Conservation (phyloP, 2,113 vertebrate species). For the Hyaena hyaena region DNA sequence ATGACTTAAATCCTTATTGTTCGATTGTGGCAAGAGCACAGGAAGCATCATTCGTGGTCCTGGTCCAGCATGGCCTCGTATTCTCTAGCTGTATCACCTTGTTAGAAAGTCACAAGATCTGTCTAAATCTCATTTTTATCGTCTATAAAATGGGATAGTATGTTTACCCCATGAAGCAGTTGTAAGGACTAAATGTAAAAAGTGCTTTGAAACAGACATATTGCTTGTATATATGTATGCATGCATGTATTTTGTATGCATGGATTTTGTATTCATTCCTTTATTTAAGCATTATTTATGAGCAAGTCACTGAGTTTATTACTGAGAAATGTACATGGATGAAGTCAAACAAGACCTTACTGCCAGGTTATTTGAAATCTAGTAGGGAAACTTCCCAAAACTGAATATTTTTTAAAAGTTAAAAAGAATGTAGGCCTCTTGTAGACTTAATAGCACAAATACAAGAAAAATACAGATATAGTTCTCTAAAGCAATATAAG, state of each 20-base stretch:
- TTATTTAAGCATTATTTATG: not conserved
- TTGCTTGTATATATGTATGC: not conserved
- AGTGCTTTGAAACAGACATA: not conserved
- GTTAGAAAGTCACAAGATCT: not conserved
- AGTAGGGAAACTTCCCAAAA: not conserved
- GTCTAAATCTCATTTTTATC: not conserved
- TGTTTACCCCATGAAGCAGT: not conserved
- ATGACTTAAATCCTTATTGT: constrained; percentile 5
- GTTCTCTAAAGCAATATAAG: not conserved
- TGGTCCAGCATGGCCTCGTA: not conserved
- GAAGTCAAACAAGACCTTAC: not conserved
- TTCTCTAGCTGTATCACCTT: not conserved
- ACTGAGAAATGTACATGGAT: not conserved
- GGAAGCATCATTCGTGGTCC: not conserved
- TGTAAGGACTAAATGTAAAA: constrained; percentile 27
- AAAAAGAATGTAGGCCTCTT: not conserved
- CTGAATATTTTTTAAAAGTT: not conserved
- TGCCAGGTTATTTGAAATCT: constrained; percentile 11
- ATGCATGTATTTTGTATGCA: not conserved
- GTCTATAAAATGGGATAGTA: not conserved
- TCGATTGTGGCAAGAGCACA: not conserved
- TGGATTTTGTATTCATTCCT: not conserved
- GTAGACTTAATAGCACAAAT: not conserved
- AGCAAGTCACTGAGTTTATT: not conserved
- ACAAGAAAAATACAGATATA: not conserved